Percentiles rank a stretch among this genome's conserved stretches.
phyloP scores from a whole-genome alignment of 2,797 vertebrate genomes.

The Fringilla coelebs region DNA sequence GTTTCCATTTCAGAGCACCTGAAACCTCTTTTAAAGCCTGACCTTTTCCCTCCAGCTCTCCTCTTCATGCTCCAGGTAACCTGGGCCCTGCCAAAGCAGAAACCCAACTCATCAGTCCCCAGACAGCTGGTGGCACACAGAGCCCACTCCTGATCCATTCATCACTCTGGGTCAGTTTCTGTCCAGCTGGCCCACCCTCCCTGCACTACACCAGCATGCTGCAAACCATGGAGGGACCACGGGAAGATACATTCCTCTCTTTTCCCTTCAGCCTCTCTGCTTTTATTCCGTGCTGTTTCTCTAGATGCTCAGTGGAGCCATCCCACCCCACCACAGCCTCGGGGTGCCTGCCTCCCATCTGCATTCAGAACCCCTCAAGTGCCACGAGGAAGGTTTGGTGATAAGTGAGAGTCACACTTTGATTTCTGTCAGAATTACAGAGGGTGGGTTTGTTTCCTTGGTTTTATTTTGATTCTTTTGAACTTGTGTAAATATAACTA shows the following conservation, averaged over 20 bases:
- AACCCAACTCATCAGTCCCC: not conserved
- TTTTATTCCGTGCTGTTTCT: not conserved
- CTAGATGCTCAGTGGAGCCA: not conserved
- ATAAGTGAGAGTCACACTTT: not conserved
- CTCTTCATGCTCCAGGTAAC: not conserved
- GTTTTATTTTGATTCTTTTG: not conserved
- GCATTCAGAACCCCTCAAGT: not conserved
- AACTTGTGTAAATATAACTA: not conserved
- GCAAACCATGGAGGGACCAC: not conserved
- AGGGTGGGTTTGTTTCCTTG: not conserved
- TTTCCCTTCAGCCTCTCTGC: not conserved
- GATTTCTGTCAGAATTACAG: not conserved
- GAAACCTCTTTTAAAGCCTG: not conserved
- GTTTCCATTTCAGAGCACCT: not conserved
- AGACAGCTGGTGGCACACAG: conserved; percentile 24
- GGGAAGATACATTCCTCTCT: not conserved
- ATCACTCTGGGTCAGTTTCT: not conserved
- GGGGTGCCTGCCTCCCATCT: not conserved
- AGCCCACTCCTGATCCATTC: not conserved
- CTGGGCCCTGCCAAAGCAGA: conserved; percentile 14
- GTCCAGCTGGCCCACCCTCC: not conserved
- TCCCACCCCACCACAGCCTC: not conserved
- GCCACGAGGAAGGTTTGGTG: not conserved
- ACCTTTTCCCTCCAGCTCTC: not conserved
- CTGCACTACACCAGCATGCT: not conserved